Percentiles rank a stretch among this genome's conserved stretches.
phyloP scores from a whole-genome alignment of 2,797 vertebrate species.

The Iguana delicatissima region DNA sequence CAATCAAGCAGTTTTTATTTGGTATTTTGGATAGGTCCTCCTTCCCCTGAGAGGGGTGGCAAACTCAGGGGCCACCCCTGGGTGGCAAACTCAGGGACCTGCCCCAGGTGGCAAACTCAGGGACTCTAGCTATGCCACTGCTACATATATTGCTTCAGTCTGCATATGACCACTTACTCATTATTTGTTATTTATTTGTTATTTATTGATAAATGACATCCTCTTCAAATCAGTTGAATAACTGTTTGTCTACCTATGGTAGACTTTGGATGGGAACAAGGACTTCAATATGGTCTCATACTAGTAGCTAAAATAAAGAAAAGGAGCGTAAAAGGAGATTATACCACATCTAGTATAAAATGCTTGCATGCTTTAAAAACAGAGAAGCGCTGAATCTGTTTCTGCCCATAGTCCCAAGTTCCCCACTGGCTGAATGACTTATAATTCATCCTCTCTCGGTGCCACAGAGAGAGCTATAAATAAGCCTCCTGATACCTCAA shows the following conservation, averaged over 20 bases:
- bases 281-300: not conserved
- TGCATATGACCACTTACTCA: too few species aligned
- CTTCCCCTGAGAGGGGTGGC: too few species aligned
- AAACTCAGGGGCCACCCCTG: too few species aligned
- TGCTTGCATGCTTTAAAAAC: not conserved
- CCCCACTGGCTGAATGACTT: not conserved
- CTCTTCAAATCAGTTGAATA: not conserved
- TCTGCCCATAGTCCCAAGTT: not conserved
- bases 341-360: not conserved
- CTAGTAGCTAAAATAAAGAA: not conserved
- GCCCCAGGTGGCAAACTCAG: too few species aligned
- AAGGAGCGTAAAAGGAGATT: not conserved
- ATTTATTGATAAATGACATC: not conserved
- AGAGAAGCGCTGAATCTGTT: rapidly evolving
- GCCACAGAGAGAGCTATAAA: slow-evolving; percentile 36
- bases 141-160: not conserved
- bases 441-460: slow-evolving; percentile 28
- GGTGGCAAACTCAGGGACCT: too few species aligned
- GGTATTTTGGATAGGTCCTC: too few species aligned
- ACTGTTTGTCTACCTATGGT: too few species aligned
- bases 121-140: too few species aligned
- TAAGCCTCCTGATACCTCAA: rapidly evolving
- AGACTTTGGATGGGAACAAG: not conserved
- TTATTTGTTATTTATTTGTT: not conserved
- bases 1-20: too few species aligned